Base-by-base conservation (phyloP, 2,888 invertebrate species). In the Abrostola tripartita region DNA sequence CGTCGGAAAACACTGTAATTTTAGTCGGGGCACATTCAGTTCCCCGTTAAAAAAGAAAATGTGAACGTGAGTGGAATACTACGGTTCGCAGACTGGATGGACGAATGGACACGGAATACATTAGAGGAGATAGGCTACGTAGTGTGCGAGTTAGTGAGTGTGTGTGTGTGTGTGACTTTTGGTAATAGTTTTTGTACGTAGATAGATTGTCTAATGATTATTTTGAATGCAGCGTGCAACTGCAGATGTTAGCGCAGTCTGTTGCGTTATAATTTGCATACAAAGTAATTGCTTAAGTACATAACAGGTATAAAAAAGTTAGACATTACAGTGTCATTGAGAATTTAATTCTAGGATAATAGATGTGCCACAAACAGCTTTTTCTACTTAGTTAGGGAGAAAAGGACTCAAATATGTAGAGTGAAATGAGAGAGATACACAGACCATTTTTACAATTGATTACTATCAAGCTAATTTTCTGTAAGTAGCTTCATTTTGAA, bases 1-100 rank as follows among this genome's bases (percentile, higher is more conserved):
- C 83, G 77, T 77, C 68, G 84, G 79, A 90, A 92, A 93, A 92
- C 89, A 92, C 91, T 90, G 90, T 92, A 91, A 93, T 93, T 93
- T 93, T 81, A 93, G 91, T 92, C 92, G 70, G 85, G 66, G 89
- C 92, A 90, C 92, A 92, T 91, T 88, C 89, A 73, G 81, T 78
- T 81, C 80, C 81, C 85, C 85, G 88, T 90, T 90, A 89, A 89
- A 89, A 92, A 91, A 91, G 85, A 84, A 85, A 82, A 81, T 61
- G 74, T 37, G 79, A 58, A 92, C 94, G 94, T 93, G 93, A 85
- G 79, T 59, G 53, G 89, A 92, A 91, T 92, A 66, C 65, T 67
- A 57, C 64, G 58, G 60, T 72, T 54, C 74, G 69, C 72, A 73
- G 80, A 78, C 84, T 78, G 88, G 88, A 88, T 88, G 79, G 82